These are phyloP conservation scores for Drosophila quadrilineata DNA, from an alignment of 1,140 invertebrate species.

Conservation along the genomic window DNA sequence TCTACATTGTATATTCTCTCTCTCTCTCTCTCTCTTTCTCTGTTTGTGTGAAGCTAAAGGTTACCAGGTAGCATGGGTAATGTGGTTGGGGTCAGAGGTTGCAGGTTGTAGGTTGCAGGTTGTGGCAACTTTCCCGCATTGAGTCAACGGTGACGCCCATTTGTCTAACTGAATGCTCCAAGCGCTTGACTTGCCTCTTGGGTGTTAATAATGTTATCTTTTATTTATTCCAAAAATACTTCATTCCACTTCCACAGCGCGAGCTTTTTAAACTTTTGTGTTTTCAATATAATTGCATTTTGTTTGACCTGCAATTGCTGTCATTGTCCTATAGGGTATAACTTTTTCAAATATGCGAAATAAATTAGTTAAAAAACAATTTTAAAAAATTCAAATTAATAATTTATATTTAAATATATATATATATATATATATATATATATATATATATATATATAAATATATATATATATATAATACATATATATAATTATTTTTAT, in stretches of 20 bases:
- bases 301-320: conserved; percentile 22
- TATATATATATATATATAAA: too few relatives aligned
- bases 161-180: conserved; percentile 56
- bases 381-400: too few relatives aligned
- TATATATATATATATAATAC: too few relatives aligned
- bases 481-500: too few relatives aligned
- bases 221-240: conserved; percentile 63
- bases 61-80: background rate
- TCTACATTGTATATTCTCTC: conserved; percentile 17
- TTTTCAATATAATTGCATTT: conserved; percentile 53
- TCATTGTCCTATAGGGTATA: background rate
- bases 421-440: too few relatives aligned
- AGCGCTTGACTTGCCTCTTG: conserved; percentile 43
- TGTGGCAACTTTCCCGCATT: conserved; percentile 37
- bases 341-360: background rate
- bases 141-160: conserved; percentile 61
- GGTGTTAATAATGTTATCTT: conserved; percentile 78
- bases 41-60: background rate
- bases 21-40: too few relatives aligned
- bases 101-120: too few relatives aligned
- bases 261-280: conserved; percentile 32
- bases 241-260: background rate
- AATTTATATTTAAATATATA: too few relatives aligned
- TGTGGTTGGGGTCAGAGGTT: background rate
- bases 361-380: too few relatives aligned